Base-by-base conservation (phyloP, 1,140 invertebrate genomes). In the Acromyrmex charruanus region DNA sequence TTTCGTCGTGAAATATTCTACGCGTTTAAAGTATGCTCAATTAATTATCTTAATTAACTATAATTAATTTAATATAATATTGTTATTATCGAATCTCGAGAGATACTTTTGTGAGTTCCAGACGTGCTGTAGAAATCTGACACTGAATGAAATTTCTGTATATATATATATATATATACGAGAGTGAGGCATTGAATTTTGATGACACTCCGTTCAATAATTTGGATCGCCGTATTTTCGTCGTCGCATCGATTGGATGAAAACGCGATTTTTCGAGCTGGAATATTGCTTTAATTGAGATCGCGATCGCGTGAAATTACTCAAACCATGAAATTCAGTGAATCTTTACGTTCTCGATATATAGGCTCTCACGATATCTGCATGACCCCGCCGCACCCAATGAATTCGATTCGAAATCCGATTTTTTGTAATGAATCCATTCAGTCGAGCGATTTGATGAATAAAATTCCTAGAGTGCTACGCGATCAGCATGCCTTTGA, bases 301-400 rank as follows among this genome's bases (percentile, higher is more conserved):
- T 75, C 80, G 80, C 80, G 80, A 84, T 84, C 80, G 80, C 80
- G 80, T 84, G 80, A 84, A 84, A 84, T 84, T 84, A 84, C 80
- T 84, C 80, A 84, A 84, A 84, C 80, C 80, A 84, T 84, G 80
- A 84, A 84, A 84, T 84, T 84, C 80, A 84, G 69, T 84, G 80
- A 75, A 55, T 84, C 80, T 84, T 84, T 75, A 84, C 80, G 80
- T 84, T 35, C 58, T 61, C 69, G 25, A n/a, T 84, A 51, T 84
- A 84, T 61, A 84, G 69, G 39, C 21, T 28, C 7, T 21, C 69
- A 39, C 69, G 69, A 84, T 84, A 84, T 84, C 80, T 63, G 66
- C 21, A 63, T 51, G 69, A 84, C 69, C 80, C 39, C 69, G 44
- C 25, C 39, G 80, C 55, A 63, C 28, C 69, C 80, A 84, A 84